Evolutionary conservation across 2,888 invertebrate genomes (phyloP), one percentile per base, ranked within the genome.

Genomic region (Rhamnusium bicolor): DNA sequence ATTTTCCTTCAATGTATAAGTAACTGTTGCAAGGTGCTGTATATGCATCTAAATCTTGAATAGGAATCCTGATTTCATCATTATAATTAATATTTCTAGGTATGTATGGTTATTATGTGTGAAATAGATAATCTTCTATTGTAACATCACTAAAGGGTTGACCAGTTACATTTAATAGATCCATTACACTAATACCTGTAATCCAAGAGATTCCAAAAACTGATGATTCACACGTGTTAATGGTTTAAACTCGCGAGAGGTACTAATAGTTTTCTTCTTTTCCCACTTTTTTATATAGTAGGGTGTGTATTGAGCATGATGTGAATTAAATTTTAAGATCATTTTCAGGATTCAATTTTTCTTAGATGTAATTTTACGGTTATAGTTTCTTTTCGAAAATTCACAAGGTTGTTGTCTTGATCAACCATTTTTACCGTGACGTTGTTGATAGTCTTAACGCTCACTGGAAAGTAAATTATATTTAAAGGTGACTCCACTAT

Each of bases 41-140:
- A 73, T 81, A 82, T 21, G 81, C 66, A 73, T 85, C 83, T 58
- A 80, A 77, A 49, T 83, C 80, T 77, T 84, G 80, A 51, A 85
- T 80, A 14, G 82, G 80, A 53, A 85, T 84, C n/a, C 83, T 71
- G 27, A 84, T 83, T 80, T 85, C 83, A 84, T 84, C 63, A 49
- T 54, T 53, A 18, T 70, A 53, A 40, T 40, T 54, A 1, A 65
- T 19, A 19, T 53, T 27, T 24, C 47, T 32, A 40, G 70, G n/a
- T 19, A 56, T 46, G 40, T 53, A 65, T 29, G 70, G 70, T 65
- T 70, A 40, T 53, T 70, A 70, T n/a, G 53, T 54, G 21, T 70
- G 70, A 27, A 40, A 46, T 51, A 65, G 53, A 46, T 49, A 65
- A n/a, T 66, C 18, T 29, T 46, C 47, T 24, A 66, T 32, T 51